Conservation (phyloP, 2,888 invertebrate species). For the Theretra japonica region DNA sequence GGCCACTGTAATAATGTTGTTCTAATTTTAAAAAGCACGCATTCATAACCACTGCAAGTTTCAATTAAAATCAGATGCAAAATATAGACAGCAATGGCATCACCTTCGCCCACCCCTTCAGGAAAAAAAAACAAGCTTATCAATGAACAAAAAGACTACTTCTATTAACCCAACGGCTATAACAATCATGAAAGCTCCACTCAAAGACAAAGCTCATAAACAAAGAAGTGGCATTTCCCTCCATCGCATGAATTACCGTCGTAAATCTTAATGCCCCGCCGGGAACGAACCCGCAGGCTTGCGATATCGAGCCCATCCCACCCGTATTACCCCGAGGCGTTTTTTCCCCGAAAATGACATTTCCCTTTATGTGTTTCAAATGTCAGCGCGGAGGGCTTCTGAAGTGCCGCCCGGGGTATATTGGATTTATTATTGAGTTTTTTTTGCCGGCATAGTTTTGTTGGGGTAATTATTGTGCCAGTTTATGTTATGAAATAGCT, state of each 20-base stretch:
- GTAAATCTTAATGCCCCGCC: constrained; percentile 44
- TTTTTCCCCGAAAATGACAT: constrained; percentile 11
- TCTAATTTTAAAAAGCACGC: no score
- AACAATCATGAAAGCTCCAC: neutral
- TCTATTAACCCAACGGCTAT: neutral
- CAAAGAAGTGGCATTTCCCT: constrained; percentile 34
- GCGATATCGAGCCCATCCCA: neutral
- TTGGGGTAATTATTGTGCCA: neutral
- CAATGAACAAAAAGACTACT: neutral
- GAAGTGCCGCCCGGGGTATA: constrained; percentile 11
- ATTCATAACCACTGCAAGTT: no score
- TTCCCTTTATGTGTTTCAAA: constrained; percentile 48
- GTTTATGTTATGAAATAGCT: no score
- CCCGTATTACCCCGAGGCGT: neutral
- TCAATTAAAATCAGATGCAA: no score
- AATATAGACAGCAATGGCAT: no score
- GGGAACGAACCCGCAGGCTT: neutral
- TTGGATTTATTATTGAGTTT: constrained; percentile 15
- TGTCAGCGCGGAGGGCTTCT: constrained; percentile 47
- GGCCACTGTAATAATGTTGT: no score
- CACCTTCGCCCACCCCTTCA: no score
- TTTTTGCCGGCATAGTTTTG: neutral
- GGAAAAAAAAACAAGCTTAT: no score
- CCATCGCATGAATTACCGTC: constrained; percentile 40
- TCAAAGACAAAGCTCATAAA: neutral